A percentile compares a stretch with the other conserved stretches of the same genome.
These are phyloP conservation scores for Dromas ardeola DNA, from an alignment of 2,113 vertebrate species.

Conservation along the genomic window DNA sequence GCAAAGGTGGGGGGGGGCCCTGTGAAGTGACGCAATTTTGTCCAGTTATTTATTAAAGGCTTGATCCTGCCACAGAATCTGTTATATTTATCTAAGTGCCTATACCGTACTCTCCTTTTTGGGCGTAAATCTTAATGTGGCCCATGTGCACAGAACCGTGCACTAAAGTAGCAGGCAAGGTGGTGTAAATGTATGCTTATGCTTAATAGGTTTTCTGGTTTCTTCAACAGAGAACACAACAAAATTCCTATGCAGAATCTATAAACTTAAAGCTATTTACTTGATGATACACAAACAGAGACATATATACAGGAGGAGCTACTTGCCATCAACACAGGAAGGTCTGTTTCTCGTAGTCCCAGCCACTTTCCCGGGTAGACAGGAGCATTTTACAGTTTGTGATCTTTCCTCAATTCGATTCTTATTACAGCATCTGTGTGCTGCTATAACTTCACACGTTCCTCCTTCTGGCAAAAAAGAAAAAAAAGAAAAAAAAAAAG, in stretches of 20 bases:
- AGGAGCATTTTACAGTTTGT: slow-evolving; percentile 99
- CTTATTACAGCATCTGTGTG: slow-evolving; percentile 99
- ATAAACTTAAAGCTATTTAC: background rate
- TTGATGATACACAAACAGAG: background rate
- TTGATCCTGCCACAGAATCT: background rate
- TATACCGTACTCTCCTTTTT: background rate
- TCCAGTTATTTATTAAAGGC: background rate
- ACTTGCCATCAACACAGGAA: slow-evolving; percentile 97
- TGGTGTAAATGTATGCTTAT: background rate
- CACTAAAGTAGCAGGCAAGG: background rate
- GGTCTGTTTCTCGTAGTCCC: slow-evolving; percentile 98
- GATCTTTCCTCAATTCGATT: slow-evolving; percentile 99
- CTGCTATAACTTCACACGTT: slow-evolving; percentile 98
- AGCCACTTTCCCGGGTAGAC: slow-evolving; percentile 98
- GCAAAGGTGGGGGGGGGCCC: rapidly evolving
- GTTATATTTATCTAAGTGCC: background rate
- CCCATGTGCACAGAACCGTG: background rate
- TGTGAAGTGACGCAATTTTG: background rate
- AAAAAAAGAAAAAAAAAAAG: background rate
- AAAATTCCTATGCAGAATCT: background rate
- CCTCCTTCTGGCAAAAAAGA: slow-evolving; percentile 87
- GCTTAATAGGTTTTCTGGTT: background rate
- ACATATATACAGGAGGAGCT: background rate
- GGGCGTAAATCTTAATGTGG: background rate
- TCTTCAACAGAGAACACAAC: background rate